These are phyloP conservation scores for Uromys caudimaculatus DNA, from an alignment of 2,797 vertebrate species.

Conservation along the genomic window DNA sequence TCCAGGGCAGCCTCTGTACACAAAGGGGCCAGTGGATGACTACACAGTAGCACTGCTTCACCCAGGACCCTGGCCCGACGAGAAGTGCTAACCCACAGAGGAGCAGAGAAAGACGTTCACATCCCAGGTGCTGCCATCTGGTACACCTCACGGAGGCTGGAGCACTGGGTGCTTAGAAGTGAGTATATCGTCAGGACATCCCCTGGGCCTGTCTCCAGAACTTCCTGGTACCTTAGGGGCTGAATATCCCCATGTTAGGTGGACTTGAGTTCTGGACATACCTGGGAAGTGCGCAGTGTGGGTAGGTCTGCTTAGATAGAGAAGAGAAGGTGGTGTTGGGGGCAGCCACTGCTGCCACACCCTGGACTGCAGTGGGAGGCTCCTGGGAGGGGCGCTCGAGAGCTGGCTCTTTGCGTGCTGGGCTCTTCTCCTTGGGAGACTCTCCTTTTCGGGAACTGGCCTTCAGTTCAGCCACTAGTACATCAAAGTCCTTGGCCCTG, in stretches of 20 bases:
- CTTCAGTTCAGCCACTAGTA: slow-evolving; percentile 95
- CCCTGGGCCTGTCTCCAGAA: slow-evolving; percentile 25
- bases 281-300: slow-evolving; percentile 91
- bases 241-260: not conserved
- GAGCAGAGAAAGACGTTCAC: slow-evolving; percentile 11
- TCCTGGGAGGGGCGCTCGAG: slow-evolving; percentile 78
- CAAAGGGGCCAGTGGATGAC: slow-evolving; percentile 64
- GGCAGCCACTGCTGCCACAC: slow-evolving; percentile 82
- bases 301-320: slow-evolving; percentile 88
- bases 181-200: not conserved
- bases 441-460: slow-evolving; percentile 91
- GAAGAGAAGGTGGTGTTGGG: slow-evolving; percentile 83
- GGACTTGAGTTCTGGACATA: slow-evolving; percentile 66
- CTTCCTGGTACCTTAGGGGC: slow-evolving; percentile 5
- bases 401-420: slow-evolving; percentile 78
- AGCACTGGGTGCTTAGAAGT: not conserved
- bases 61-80: slow-evolving; percentile 49
- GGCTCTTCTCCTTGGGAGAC: slow-evolving; percentile 88
- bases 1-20: slow-evolving; percentile 69
- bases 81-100: not conserved
- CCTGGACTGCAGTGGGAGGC: slow-evolving; percentile 78
- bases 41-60: slow-evolving; percentile 31
- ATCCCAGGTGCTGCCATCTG: not conserved
- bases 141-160: not conserved
- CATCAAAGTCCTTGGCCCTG: slow-evolving; percentile 95